A percentile compares a stretch with the other conserved stretches of the same genome.
Evolutionary conservation across 1,140 invertebrate species (phyloP).

Genomic region (Drosophila littoralis): DNA sequence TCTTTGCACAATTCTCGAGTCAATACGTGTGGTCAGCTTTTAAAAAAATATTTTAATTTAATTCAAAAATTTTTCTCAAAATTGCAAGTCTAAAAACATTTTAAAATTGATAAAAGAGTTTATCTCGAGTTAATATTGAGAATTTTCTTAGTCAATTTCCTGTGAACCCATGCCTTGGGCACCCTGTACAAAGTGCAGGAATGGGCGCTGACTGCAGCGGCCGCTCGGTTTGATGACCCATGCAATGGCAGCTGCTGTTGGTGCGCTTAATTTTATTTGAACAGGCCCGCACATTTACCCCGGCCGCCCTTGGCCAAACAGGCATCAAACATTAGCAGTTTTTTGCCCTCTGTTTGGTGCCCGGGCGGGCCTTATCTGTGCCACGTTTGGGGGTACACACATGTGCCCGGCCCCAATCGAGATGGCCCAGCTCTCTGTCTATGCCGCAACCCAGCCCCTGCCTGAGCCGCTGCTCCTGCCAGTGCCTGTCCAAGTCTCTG

Average conservation of each 20-base stretch:
- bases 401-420: conserved; percentile 40
- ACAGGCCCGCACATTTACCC: conserved; percentile 43
- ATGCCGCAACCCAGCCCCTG: not conserved
- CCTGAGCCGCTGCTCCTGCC: not conserved
- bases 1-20: no score
- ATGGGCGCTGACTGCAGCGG: conserved; percentile 22
- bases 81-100: no score
- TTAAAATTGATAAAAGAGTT: no score
- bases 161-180: not conserved
- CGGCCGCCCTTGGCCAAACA: not conserved
- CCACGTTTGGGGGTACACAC: conserved; percentile 52
- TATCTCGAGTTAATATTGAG: no score
- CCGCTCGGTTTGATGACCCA: conserved; percentile 73
- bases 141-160: no score
- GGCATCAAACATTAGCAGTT: conserved; percentile 61
- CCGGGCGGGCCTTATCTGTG: conserved; percentile 57
- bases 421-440: conserved; percentile 5
- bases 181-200: conserved; percentile 58
- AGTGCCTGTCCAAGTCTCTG: not conserved
- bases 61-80: no score
- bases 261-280: conserved; percentile 74
- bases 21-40: no score
- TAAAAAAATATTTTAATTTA: no score
- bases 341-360: conserved; percentile 58
- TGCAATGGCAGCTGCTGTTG: conserved; percentile 54